Evolutionary conservation across 1,140 invertebrate species (phyloP).

Genomic region (Drosophila pectinifera): DNA sequence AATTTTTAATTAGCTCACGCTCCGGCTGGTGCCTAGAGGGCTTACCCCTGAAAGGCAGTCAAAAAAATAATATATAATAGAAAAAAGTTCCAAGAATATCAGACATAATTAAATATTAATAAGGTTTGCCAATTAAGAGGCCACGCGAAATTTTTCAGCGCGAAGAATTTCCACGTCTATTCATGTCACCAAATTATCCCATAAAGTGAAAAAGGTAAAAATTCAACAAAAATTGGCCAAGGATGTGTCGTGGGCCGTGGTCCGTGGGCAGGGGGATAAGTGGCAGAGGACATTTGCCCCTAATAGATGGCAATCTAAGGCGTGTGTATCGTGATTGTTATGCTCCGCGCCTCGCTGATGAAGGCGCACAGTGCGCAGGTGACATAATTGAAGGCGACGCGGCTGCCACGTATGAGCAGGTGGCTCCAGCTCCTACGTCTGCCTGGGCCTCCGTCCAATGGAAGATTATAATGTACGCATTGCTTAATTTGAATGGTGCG

Average conservation of each 20-base stretch:
- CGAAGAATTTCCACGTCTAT: conserved; percentile 55
- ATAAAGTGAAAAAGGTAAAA: conserved; percentile 78
- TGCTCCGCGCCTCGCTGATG: conserved; percentile 56
- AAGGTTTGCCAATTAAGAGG: conserved; percentile 72
- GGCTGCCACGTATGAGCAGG: conserved; percentile 47
- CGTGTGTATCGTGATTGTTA: conserved; percentile 68
- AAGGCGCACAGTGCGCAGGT: conserved; percentile 68
- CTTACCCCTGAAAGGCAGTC: conserved; percentile 10
- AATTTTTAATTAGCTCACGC: conserved; percentile 39
- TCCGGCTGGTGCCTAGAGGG: not conserved
- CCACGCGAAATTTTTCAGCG: conserved; percentile 19
- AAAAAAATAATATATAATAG: conserved; percentile 2
- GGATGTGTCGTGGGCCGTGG: not conserved
- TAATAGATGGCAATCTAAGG: conserved; percentile 62
- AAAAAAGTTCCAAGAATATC: conserved; percentile 34
- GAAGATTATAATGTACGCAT: conserved; percentile 81
- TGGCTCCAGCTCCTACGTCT: conserved; percentile 5
- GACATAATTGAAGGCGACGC: conserved; percentile 79
- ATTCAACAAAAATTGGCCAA: conserved; percentile 47
- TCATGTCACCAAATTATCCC: conserved; percentile 70
- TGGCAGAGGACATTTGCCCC: conserved; percentile 25
- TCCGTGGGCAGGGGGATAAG: not conserved
- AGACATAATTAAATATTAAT: conserved; percentile 78
- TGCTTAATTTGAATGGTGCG: conserved; percentile 74
- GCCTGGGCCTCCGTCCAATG: conserved; percentile 41